These are phyloP conservation scores for Eulemur albifrons DNA, from an alignment of 2,797 vertebrate genomes.

Conservation along the genomic window DNA sequence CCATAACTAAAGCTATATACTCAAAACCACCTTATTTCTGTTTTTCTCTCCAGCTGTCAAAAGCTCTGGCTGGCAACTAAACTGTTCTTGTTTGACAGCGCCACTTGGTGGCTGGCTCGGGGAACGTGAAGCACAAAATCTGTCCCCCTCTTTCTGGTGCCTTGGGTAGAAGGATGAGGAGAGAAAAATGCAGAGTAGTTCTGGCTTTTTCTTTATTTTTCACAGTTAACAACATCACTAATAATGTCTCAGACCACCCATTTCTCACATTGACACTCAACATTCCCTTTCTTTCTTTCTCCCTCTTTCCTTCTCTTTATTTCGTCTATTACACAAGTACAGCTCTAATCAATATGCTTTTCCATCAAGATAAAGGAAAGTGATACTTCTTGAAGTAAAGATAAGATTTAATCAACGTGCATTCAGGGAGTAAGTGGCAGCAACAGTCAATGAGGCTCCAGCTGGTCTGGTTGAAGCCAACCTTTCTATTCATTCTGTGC, in stretches of 20 bases:
- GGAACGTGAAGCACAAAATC: background rate
- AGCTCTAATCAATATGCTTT: background rate
- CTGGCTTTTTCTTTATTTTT: background rate
- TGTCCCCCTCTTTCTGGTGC: background rate
- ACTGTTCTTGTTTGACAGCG: background rate
- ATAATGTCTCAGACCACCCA: background rate
- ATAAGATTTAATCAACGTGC: background rate
- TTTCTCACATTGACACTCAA: background rate
- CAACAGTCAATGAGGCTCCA: background rate
- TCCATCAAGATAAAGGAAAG: background rate
- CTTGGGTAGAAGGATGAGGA: background rate
- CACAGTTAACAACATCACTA: background rate
- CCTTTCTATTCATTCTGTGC: background rate
- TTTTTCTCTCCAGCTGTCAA: background rate
- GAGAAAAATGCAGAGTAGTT: background rate
- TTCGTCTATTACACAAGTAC: background rate
- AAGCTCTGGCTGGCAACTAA: background rate
- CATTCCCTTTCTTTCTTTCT: background rate
- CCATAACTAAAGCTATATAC: background rate
- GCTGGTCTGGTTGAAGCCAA: background rate
- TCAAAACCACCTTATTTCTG: background rate
- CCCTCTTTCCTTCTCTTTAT: background rate
- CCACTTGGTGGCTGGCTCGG: background rate
- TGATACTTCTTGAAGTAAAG: background rate
- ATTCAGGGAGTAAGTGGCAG: background rate